Base-by-base conservation (phyloP, 2,888 invertebrate genomes). In the Spisula solida region DNA sequence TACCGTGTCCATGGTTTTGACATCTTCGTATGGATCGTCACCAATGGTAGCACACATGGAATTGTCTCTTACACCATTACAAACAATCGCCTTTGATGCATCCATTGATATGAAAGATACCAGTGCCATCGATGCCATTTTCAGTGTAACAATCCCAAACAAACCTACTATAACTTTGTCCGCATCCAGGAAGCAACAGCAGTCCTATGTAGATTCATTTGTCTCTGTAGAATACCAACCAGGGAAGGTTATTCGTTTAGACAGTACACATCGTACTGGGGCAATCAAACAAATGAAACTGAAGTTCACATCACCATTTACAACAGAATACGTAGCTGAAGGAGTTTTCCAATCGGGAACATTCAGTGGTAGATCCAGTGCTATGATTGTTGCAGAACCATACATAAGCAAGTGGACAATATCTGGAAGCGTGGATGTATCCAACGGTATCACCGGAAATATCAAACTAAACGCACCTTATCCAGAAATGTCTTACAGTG, bases 31-130 rank as follows among this genome's bases (percentile, higher is more conserved):
- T 82, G 55, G 48, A 25, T n/a, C 55, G 14, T 92, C 88, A 79
- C 94, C 94, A 51, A 55, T 87, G 80, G 93, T 91, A 8, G 93
- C 88, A 1, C 89, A 92, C 48, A 51, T 94, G 0, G 94, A 93
- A 79, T 90, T 95, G 5, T 90, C 84, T 20, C 34, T 90, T 10
- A 85, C 88, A 1, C 91, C 89, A 10, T 47, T 86, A 6, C 56
- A 88, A 55, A 88, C 70, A 41, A 48, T 84, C 4, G 85, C 81
- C 60, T 47, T 91, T 16, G 91, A 90, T 83, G 85, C 81, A 29
- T 88, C 90, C 4, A 66, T 78, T 25, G 41, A 82, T 60, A 84
- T 51, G 48, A 80, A 81, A 20, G n/a, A 31, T 16, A 83, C 81
- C 47, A 86, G 80, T 25, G 81, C 88, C 31, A 88, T 88, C 6